phyloP scores from a whole-genome alignment of 2,797 vertebrate genomes.

The Leptodactylus fallax region DNA sequence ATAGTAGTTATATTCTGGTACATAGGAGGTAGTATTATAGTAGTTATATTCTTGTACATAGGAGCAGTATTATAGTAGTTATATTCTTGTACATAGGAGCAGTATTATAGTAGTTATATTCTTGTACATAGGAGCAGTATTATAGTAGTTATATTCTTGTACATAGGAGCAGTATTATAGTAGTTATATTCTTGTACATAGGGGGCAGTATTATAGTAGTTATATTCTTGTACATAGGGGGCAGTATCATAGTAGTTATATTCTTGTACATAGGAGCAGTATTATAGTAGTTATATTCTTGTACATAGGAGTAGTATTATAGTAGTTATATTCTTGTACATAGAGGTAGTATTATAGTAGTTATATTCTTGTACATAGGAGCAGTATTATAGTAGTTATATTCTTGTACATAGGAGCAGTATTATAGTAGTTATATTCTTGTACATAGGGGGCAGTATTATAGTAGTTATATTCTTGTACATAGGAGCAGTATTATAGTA shows the following conservation, averaged over 20 bases:
- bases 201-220: background rate
- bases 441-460: background rate
- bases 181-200: constrained; percentile 5
- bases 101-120: constrained; percentile 8
- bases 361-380: background rate
- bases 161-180: background rate
- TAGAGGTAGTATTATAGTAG: constrained; percentile 6
- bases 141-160: background rate
- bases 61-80: background rate
- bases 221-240: background rate
- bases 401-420: background rate
- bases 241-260: background rate
- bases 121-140: background rate
- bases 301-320: background rate
- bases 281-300: background rate
- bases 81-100: background rate
- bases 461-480: background rate
- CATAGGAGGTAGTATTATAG: background rate
- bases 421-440: constrained; percentile 3
- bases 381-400: background rate
- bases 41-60: background rate
- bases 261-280: background rate
- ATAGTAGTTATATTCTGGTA: constrained; percentile 2
- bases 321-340: constrained; percentile 1
- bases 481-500: background rate